Evolutionary conservation across 2,797 vertebrate species (phyloP).

Genomic region (Catostomus latipinnis): DNA sequence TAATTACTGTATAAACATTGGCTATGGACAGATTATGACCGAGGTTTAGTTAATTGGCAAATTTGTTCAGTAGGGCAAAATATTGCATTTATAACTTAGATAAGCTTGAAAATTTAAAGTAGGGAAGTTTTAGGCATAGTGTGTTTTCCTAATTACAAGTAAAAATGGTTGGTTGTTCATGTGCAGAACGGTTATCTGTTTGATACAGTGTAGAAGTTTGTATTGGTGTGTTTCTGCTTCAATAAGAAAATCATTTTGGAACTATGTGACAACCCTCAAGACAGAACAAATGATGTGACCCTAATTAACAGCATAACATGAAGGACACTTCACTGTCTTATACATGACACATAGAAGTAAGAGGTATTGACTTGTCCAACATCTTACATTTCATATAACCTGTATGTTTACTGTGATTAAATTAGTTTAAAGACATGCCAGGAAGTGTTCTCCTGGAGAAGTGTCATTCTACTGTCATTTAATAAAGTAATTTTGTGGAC

Average conservation of each 20-base stretch:
- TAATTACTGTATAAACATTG: slow-evolving; percentile 41
- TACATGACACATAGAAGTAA: neutral
- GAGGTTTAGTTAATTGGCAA: slow-evolving; percentile 16
- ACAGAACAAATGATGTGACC: neutral
- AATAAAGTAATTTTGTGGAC: slow-evolving; percentile 22
- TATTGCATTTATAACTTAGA: slow-evolving; percentile 19
- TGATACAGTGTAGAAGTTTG: no score
- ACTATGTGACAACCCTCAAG: neutral
- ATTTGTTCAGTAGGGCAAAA: slow-evolving; percentile 30
- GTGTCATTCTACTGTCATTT: slow-evolving; percentile 25
- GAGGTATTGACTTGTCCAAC: neutral
- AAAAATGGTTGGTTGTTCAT: slow-evolving; percentile 9
- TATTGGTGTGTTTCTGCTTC: neutral
- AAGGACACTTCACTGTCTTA: neutral
- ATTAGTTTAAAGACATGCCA: slow-evolving; percentile 14
- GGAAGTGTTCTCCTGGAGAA: neutral
- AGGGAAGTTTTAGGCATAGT: slow-evolving; percentile 17
- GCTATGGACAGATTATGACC: slow-evolving; percentile 27
- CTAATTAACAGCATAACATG: neutral
- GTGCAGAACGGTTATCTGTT: neutral
- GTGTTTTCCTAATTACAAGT: slow-evolving; percentile 36
- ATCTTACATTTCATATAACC: neutral
- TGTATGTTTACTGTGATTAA: neutral
- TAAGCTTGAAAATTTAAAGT: neutral
- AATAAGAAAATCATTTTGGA: neutral